These are phyloP conservation scores for Apodemia zela DNA, from an alignment of 2,888 invertebrate species.

Conservation along the genomic window DNA sequence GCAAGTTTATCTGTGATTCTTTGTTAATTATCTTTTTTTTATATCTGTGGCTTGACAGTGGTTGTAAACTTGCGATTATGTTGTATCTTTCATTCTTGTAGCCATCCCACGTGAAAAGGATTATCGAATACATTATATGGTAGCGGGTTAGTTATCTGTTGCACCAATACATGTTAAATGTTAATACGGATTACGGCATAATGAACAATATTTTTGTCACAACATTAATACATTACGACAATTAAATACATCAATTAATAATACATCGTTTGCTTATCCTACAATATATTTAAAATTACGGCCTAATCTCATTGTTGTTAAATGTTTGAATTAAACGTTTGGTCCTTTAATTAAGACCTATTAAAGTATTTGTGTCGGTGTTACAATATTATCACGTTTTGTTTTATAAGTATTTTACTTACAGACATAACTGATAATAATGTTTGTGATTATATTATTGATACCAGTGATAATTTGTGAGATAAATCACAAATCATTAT, in stretches of 20 bases:
- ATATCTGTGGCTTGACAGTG: no score
- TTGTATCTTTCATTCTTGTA: no score
- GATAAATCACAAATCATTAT: no score
- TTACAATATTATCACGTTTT: no score
- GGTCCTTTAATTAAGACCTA: background rate
- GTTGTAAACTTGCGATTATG: no score
- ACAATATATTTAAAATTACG: slow-evolving; percentile 4
- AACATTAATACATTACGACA: background rate
- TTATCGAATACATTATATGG: background rate
- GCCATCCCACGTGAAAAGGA: background rate
- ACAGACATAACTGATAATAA: no score
- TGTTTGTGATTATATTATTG: no score
- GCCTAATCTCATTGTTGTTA: background rate
- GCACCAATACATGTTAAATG: background rate
- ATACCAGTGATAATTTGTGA: no score
- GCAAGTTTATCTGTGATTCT: no score
- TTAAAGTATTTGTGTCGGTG: background rate
- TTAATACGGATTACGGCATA: background rate
- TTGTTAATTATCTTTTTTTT: no score
- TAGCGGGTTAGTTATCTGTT: background rate
- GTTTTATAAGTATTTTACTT: no score
- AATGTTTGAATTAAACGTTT: background rate
- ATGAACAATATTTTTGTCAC: background rate
- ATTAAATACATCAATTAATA: background rate
- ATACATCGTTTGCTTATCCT: background rate